phyloP scores from a whole-genome alignment of 2,888 invertebrate genomes.

The Nomada ruficornis region DNA sequence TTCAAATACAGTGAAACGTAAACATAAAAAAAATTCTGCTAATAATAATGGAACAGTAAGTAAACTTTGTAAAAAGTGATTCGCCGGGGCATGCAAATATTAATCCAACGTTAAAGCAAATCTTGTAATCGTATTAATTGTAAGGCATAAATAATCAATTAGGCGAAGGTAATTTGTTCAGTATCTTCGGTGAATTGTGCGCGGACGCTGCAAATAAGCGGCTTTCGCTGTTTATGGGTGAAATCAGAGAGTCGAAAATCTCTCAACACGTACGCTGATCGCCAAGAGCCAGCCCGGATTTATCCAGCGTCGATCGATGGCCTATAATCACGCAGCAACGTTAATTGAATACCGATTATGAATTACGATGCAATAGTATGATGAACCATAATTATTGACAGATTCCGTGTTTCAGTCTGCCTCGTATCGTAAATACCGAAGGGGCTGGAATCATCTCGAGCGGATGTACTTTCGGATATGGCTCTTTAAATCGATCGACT shows the following conservation, averaged over 20 bases:
- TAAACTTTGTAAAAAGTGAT: too few relatives aligned
- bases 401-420: conserved; percentile 63
- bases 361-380: conserved; percentile 73
- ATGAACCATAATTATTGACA: conserved; percentile 77
- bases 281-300: conserved; percentile 51
- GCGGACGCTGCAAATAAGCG: conserved; percentile 12
- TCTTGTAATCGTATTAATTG: not conserved
- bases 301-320: conserved; percentile 61
- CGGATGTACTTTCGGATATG: conserved; percentile 13
- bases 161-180: conserved; percentile 1
- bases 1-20: too few relatives aligned
- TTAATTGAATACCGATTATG: conserved; percentile 79
- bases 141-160: conserved; percentile 1
- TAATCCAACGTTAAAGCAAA: too few relatives aligned
- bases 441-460: conserved; percentile 54
- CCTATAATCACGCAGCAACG: conserved; percentile 75
- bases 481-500: not conserved
- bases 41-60: too few relatives aligned
- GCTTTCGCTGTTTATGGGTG: not conserved
- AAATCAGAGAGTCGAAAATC: conserved; percentile 44
- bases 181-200: not conserved
- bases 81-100: too few relatives aligned
- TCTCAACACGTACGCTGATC: conserved; percentile 28
- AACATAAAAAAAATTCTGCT: too few relatives aligned
- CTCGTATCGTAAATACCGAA: conserved; percentile 32